These are phyloP conservation scores for Dissostichus mawsoni DNA, from an alignment of 2,113 vertebrate species.

Conservation along the genomic window DNA sequence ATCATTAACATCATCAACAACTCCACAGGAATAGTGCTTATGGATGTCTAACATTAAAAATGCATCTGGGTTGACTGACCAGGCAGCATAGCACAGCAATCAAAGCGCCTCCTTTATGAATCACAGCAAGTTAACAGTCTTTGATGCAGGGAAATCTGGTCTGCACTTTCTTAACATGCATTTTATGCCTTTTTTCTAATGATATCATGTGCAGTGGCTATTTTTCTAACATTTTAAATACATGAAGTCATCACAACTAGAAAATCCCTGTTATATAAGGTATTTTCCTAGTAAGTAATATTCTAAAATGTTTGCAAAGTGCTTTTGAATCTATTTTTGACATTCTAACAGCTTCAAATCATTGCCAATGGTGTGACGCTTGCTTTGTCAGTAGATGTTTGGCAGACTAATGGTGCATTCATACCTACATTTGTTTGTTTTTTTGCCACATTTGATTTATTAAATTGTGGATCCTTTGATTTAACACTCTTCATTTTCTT, in stretches of 20 bases:
- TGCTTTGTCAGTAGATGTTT: background rate
- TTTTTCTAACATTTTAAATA: background rate
- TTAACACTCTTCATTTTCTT: slow-evolving; percentile 15
- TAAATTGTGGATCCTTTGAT: background rate
- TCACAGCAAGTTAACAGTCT: background rate
- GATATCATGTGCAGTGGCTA: background rate
- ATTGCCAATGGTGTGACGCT: background rate
- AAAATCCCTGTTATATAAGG: background rate
- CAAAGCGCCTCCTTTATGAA: background rate
- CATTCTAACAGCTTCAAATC: background rate
- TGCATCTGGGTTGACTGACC: slow-evolving; percentile 24
- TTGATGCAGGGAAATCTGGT: slow-evolving; percentile 10
- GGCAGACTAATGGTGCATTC: background rate
- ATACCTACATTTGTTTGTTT: background rate
- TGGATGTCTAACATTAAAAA: slow-evolving; percentile 4
- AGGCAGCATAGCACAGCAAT: background rate
- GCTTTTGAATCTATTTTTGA: background rate
- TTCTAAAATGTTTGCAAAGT: background rate
- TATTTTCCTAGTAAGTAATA: background rate
- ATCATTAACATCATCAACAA: slow-evolving; percentile 21
- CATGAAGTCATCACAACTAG: background rate
- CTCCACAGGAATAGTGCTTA: slow-evolving; percentile 8
- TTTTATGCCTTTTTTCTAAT: background rate
- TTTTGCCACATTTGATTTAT: background rate
- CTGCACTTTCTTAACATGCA: background rate